Evolutionary conservation across 2,888 invertebrate species (phyloP), one percentile per base, ranked within the genome.

Genomic region (Pseudolycoriella hygida): DNA sequence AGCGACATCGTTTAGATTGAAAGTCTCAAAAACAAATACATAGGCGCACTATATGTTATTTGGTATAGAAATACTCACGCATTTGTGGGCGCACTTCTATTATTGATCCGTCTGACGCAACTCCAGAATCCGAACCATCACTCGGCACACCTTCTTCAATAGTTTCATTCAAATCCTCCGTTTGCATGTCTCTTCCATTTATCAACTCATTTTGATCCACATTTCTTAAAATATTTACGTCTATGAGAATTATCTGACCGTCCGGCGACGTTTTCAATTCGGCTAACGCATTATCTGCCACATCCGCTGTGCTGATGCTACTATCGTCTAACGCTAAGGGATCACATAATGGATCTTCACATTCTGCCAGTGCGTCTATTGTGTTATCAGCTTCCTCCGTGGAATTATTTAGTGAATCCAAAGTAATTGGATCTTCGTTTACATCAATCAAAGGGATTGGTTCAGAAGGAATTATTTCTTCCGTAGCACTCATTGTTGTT

Each of bases 111-210:
- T 87, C 87, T 31, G 79, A 78, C 4, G 86, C 86, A 25, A 87
- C 62, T 0, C 87, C 87, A 0, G 85, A 87, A 62, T 87, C 87
- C 44, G 86, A 86, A 8, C 85, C 83, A 57, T 86, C 85, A 38
- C 83, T 84, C 46, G 82, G 71, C 50, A 39, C 40, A n/a, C 75
- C 75, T 56, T 76, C 76, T 30, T 62, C 73, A 56, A 76, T 75
- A 59, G 76, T 76, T 53, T 70, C 72, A 50, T 66, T 60, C 47
- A 73, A 72, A 49, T 60, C 66, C 43, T 43, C 43, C 10, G 31
- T 6, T 12, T 18, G 18, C 10, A 12, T 38, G 15, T 20, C 34
- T 11, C 34, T 20, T 3, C 34, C 37, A 20, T 37, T 20, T 14
- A 8, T 43, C 15, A 43, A 6, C 14, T n/a, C 19, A 2, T 5